Conservation (phyloP, 2,113 vertebrate species). For the Lonchura striata region DNA sequence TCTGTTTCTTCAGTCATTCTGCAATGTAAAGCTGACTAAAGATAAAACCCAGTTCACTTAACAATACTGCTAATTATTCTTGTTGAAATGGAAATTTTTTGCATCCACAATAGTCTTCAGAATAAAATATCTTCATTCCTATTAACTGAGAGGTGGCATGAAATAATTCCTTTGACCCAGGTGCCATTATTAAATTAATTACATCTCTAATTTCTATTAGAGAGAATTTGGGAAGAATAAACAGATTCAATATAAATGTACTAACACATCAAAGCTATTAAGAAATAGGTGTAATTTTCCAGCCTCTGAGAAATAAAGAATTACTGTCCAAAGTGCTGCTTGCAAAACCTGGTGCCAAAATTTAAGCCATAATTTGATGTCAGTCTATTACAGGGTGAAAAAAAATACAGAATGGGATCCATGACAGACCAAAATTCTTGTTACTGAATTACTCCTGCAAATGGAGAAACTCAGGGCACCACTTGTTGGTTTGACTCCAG, state of each 20-base stretch:
- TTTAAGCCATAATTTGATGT: neutral
- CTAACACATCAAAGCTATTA: neutral
- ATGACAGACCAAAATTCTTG: neutral
- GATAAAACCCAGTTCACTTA: slow-evolving; percentile 41
- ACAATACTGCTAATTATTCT: slow-evolving; percentile 23
- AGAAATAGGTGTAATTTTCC: neutral
- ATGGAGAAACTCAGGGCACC: neutral
- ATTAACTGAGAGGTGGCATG: neutral
- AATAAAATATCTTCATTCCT: slow-evolving; percentile 25
- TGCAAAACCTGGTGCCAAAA: neutral
- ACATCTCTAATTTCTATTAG: neutral
- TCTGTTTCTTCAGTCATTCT: neutral
- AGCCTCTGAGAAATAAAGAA: neutral
- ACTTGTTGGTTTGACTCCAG: neutral
- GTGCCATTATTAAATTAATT: slow-evolving; percentile 45
- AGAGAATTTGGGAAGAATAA: neutral
- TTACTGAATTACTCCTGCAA: neutral
- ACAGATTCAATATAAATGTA: neutral
- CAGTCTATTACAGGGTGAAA: neutral
- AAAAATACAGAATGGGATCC: neutral
- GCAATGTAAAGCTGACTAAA: neutral
- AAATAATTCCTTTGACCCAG: slow-evolving; percentile 43
- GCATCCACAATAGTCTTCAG: neutral
- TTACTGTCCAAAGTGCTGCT: neutral
- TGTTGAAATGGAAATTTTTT: slow-evolving; percentile 41